A percentile compares a stretch with the other conserved stretches of the same genome.
phyloP scores from a whole-genome alignment of 2,797 vertebrate genomes.

The Tarsius wallacei region DNA sequence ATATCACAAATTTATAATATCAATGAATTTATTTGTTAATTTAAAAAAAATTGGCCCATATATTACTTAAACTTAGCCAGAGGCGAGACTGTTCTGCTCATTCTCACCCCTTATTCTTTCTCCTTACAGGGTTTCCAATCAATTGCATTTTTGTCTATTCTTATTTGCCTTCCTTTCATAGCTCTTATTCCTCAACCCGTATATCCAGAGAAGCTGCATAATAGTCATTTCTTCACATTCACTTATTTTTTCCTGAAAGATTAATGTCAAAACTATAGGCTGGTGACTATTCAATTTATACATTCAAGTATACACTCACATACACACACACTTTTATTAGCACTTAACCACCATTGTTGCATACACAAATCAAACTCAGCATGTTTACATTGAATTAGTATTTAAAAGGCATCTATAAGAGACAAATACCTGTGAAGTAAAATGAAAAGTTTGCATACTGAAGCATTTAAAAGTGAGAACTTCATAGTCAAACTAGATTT shows the following conservation, averaged over 20 bases:
- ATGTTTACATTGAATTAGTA: neutral
- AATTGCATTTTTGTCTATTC: neutral
- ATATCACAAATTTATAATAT: neutral
- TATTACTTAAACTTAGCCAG: neutral
- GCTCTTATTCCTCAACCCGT: neutral
- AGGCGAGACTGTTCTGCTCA: neutral
- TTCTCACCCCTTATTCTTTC: neutral
- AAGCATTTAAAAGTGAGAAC: neutral
- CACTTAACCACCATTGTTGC: neutral
- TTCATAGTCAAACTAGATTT: neutral
- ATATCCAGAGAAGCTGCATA: neutral
- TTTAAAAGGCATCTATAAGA: neutral
- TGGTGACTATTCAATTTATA: neutral
- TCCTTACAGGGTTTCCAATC: neutral
- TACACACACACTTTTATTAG: neutral
- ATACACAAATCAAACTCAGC: neutral
- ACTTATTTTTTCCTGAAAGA: neutral
- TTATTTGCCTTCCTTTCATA: neutral
- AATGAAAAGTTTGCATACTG: neutral
- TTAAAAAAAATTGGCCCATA: accelerated
- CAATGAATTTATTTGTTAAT: neutral
- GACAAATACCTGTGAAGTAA: neutral
- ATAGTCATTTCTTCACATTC: neutral
- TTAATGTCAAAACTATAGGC: neutral
- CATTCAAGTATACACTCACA: neutral